Evolutionary conservation across 2,888 invertebrate species (phyloP).

Genomic region (Neoaliturus tenellus): DNA sequence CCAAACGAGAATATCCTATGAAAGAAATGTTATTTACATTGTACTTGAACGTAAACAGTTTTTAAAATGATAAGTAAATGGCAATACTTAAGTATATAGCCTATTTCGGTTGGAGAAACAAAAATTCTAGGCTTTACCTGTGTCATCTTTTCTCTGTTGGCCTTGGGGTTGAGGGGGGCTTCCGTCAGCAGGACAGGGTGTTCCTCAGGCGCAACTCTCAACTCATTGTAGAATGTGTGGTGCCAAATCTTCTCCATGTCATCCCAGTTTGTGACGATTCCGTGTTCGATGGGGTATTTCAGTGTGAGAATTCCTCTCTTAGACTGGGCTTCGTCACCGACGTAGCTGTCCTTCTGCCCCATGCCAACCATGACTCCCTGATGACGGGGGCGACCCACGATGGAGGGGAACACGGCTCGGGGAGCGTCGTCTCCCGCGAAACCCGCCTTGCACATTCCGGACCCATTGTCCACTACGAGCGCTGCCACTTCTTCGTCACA

Average conservation of each 20-base stretch:
- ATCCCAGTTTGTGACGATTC: conserved; percentile 98
- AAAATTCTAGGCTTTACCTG: too few relatives aligned
- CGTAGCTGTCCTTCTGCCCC: conserved; percentile 98
- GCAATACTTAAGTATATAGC: too few relatives aligned
- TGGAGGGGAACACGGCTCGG: conserved; percentile 96
- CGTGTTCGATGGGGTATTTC: conserved; percentile 98
- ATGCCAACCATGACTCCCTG: conserved; percentile 98
- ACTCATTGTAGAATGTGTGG: conserved; percentile 98
- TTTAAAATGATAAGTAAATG: too few relatives aligned
- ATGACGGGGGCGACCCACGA: conserved; percentile 95
- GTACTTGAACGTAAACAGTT: too few relatives aligned
- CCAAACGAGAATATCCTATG: too few relatives aligned
- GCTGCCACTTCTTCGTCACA: conserved; percentile 96
- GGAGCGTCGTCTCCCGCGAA: conserved; percentile 98
- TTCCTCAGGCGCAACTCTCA: conserved; percentile 86
- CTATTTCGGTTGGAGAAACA: too few relatives aligned
- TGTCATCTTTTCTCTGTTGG: conserved; percentile 94
- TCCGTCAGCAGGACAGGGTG: conserved; percentile 93
- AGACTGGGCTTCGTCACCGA: conserved; percentile 97
- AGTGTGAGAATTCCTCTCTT: conserved; percentile 97
- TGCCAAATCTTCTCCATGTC: conserved; percentile 99
- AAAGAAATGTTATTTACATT: too few relatives aligned
- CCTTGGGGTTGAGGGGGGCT: conserved; percentile 92
- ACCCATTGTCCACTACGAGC: conserved; percentile 97
- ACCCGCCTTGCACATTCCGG: conserved; percentile 98